Conservation (phyloP, 2,888 invertebrate genomes). For the Coelopa pilipes region DNA sequence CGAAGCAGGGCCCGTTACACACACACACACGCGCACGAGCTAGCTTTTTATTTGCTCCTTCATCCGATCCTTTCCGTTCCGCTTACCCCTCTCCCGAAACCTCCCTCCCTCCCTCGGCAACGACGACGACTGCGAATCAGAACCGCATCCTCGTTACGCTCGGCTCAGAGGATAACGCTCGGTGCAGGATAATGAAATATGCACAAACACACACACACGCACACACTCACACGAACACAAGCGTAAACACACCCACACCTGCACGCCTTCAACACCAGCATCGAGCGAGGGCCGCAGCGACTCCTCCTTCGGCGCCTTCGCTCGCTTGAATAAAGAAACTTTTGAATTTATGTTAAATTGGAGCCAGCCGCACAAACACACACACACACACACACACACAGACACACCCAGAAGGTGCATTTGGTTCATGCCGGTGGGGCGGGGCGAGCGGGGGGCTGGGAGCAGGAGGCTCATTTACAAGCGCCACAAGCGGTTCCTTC, state of each 20-base stretch:
- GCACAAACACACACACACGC: background rate
- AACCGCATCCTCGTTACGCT: slow-evolving; percentile 28
- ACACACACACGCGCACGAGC: background rate
- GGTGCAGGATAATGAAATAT: slow-evolving; percentile 13
- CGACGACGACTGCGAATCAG: background rate
- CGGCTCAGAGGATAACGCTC: slow-evolving; percentile 16
- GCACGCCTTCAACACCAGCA: background rate
- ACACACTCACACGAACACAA: background rate
- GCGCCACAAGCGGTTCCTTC: slow-evolving; percentile 31
- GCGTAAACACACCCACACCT: background rate
- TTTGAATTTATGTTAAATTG: slow-evolving; percentile 29
- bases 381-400: slow-evolving; percentile 1
- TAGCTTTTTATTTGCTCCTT: slow-evolving; percentile 3
- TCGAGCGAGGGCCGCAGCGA: too few species aligned
- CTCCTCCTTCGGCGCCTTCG: too few species aligned
- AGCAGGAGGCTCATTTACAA: slow-evolving; percentile 27
- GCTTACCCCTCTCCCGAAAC: background rate
- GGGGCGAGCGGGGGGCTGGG: background rate
- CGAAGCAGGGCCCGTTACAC: too few species aligned
- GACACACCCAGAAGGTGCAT: background rate
- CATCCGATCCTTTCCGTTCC: slow-evolving; percentile 5
- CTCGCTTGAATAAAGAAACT: slow-evolving; percentile 12
- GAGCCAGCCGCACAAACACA: slow-evolving; percentile 14
- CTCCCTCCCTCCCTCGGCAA: too few species aligned
- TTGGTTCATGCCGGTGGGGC: background rate